These are phyloP conservation scores for Drosophila greeni DNA, from an alignment of 2,888 invertebrate species.

Conservation along the genomic window DNA sequence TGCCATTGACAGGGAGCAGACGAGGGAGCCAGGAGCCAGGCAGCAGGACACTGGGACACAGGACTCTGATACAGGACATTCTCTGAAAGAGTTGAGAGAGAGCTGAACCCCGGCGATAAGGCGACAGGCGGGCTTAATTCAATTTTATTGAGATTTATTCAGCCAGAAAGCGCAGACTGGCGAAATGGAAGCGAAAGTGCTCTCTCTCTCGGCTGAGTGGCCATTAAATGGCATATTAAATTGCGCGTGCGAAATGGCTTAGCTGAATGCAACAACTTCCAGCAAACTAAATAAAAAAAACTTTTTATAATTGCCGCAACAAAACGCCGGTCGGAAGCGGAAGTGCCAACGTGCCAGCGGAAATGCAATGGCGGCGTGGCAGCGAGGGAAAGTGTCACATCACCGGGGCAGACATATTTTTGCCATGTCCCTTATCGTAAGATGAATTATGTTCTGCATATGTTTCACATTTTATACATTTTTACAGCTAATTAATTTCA, in stretches of 20 bases:
- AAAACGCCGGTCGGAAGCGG: conserved; percentile 56
- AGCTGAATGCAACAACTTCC: conserved; percentile 18
- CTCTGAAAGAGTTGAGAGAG: not conserved
- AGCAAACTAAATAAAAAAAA: conserved; percentile 28
- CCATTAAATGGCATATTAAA: conserved; percentile 40
- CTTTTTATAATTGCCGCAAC: conserved; percentile 13
- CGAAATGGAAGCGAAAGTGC: conserved; percentile 42
- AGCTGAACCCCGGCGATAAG: conserved; percentile 26
- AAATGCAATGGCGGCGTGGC: conserved; percentile 37
- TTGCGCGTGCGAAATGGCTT: conserved; percentile 23
- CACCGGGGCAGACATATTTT: conserved; percentile 43
- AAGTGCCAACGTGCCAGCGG: conserved; percentile 51
- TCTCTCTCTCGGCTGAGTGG: not conserved
- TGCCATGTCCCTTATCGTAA: conserved; percentile 4
- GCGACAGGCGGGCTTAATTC: conserved; percentile 34
- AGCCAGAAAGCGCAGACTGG: conserved; percentile 19
- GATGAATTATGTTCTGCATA: conserved; percentile 46
- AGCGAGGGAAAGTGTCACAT: conserved; percentile 44
- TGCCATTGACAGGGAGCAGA: conserved; percentile 54
- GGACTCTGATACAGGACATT: not conserved
- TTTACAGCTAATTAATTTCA: conserved; percentile 61
- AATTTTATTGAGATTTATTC: conserved; percentile 50
- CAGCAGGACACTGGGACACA: conserved; percentile 1
- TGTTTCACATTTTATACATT: conserved; percentile 41
- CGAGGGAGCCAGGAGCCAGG: conserved; percentile 14